Base-by-base conservation (phyloP, 2,113 vertebrate genomes). In the Ammodytes dubius region DNA sequence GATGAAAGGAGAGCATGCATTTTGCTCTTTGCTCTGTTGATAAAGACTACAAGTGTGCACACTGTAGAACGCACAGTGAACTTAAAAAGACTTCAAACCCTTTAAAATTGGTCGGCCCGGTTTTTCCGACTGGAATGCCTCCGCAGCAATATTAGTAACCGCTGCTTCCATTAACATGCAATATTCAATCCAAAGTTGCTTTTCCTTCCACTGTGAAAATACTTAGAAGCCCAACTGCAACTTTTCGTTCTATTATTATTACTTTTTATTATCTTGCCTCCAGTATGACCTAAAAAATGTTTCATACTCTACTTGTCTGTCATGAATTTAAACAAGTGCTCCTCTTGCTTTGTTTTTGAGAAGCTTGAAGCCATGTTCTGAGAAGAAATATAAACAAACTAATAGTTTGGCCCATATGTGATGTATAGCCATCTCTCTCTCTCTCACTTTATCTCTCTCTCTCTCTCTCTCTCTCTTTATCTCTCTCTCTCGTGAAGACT, bases 131-230 rank as follows among this genome's bases (percentile, higher is more conserved):
- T 83, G 45, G 59, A 88, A 89, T 68, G 82, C 84, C 83, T 89
- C 81, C 14, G 87, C 92, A 91, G 89, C 88, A 87, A 91, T 84
- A 91, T 87, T 79, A 83, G 17, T 76, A 72, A 89, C 66, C 27
- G 76, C 87, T 92, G 89, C 92, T 81, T 90, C 80, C 89, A 93
- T 91, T 64, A 91, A 92, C 93, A 92, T 92, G 93, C 92, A 93
- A 92, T 94, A 94, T 85, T 79, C 71, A 90, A 83, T 88, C 93
- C 92, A 92, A 93, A 94, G 91, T 90, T 86, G 88, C 87, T 92
- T 90, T 91, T 90, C 89, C 90, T 86, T 90, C 83, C 91, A 92
- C 93, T 93, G 92, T 94, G 92, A 93, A 85, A 86, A 88, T 77
- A 86, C 77, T 66, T 79, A 58, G 12, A 75, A 82, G 58, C 65